These are phyloP conservation scores for Cryptoleucopteryx plumbea DNA, from an alignment of 2,113 vertebrate genomes.

Conservation along the genomic window DNA sequence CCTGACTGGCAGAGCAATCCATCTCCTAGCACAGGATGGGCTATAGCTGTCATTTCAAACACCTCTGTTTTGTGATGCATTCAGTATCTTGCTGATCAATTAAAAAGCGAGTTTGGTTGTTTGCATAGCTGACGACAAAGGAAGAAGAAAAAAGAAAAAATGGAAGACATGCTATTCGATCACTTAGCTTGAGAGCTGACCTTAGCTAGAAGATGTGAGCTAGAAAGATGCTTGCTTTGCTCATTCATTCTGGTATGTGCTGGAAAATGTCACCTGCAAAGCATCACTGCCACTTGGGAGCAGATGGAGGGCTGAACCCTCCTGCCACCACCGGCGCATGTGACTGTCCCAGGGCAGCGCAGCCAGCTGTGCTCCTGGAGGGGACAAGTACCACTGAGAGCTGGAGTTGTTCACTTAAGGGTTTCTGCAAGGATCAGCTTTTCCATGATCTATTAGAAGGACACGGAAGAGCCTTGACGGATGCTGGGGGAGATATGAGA, in stretches of 20 bases:
- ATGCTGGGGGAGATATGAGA: neutral
- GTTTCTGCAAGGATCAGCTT: neutral
- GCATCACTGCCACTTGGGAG: neutral
- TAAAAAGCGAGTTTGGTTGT: neutral
- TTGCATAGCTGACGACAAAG: neutral
- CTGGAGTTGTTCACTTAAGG: neutral
- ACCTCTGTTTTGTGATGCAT: neutral
- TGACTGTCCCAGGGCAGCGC: neutral
- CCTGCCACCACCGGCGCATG: accelerated
- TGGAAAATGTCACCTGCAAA: neutral
- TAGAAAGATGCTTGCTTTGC: neutral
- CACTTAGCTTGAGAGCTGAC: neutral
- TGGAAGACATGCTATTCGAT: neutral
- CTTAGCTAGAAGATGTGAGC: neutral
- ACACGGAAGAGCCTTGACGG: neutral
- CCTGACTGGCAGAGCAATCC: neutral
- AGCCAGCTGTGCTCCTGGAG: neutral
- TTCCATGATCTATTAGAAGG: neutral
- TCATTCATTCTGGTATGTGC: neutral
- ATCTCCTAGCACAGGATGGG: neutral
- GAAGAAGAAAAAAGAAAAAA: neutral
- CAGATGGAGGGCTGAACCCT: neutral
- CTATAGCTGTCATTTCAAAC: neutral
- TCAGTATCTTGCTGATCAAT: neutral
- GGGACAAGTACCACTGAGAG: neutral